phyloP scores from a whole-genome alignment of 2,888 invertebrate genomes.

The Ectemnius cavifrons region DNA sequence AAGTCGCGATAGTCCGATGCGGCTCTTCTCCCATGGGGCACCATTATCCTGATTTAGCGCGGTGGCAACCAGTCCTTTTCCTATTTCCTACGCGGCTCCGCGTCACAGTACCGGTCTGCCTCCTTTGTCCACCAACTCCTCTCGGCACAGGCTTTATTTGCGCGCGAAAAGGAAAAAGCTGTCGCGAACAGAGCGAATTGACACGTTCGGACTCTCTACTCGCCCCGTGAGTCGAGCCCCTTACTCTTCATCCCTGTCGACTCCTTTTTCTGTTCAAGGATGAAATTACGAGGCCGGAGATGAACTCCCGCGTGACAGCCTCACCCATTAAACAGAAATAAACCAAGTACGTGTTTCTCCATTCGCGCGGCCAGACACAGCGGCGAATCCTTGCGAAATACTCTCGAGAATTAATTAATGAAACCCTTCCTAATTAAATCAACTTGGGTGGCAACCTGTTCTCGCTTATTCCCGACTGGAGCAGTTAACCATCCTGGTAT shows the following conservation, averaged over 20 bases:
- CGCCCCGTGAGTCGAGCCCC: conserved; percentile 31
- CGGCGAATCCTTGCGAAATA: background rate
- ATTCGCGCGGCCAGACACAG: background rate
- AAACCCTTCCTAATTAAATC: background rate
- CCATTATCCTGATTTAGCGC: conserved; percentile 75
- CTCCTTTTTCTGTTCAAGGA: background rate
- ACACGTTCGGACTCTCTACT: conserved; percentile 38
- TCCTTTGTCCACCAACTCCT: conserved; percentile 42
- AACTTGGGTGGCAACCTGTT: background rate
- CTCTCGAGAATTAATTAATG: conserved; percentile 1
- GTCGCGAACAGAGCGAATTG: conserved; percentile 22
- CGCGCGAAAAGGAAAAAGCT: conserved; percentile 30
- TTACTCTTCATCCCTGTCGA: background rate
- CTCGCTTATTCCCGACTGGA: background rate
- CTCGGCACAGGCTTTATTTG: conserved; percentile 40
- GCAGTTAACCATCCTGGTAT: background rate
- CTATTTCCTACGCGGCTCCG: conserved; percentile 49
- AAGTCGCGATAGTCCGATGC: conserved; percentile 62
- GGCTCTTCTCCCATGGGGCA: conserved; percentile 65
- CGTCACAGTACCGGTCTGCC: background rate
- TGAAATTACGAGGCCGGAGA: background rate
- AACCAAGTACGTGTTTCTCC: too few species aligned
- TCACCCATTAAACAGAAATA: too few species aligned
- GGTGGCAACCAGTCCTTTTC: conserved; percentile 60
- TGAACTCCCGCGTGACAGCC: too few species aligned